These are phyloP conservation scores for Agrochola macilenta DNA, from an alignment of 2,888 invertebrate species.

Conservation along the genomic window DNA sequence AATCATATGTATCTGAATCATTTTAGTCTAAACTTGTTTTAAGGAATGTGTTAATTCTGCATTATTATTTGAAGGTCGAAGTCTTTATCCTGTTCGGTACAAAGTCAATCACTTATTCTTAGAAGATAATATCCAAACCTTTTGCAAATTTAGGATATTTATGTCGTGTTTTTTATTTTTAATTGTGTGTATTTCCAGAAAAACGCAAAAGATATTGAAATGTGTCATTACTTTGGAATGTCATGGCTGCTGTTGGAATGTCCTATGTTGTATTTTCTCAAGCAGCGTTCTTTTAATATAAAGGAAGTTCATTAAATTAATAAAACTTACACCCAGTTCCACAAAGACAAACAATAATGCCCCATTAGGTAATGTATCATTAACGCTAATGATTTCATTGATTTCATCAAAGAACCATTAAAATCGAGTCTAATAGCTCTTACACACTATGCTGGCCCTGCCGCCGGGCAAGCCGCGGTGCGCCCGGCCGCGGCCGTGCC, in stretches of 20 bases:
- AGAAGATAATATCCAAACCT: slow-evolving; percentile 36
- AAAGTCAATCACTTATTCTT: slow-evolving; percentile 48
- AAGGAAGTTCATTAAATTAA: background rate
- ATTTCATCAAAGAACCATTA: too few species aligned
- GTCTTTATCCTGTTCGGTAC: slow-evolving; percentile 53
- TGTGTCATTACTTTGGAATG: background rate
- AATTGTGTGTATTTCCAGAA: slow-evolving; percentile 21
- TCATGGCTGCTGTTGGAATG: background rate
- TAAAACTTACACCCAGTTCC: too few species aligned
- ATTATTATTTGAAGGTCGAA: slow-evolving; percentile 53
- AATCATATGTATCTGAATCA: slow-evolving; percentile 63
- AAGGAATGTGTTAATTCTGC: slow-evolving; percentile 39
- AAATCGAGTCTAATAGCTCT: too few species aligned
- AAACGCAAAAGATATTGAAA: background rate
- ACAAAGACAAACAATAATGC: too few species aligned
- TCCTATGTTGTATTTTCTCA: background rate
- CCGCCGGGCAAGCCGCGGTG: too few species aligned
- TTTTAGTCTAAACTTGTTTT: slow-evolving; percentile 38
- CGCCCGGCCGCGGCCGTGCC: too few species aligned
- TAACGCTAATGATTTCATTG: too few species aligned
- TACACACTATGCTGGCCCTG: too few species aligned
- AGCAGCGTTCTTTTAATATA: background rate
- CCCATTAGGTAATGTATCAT: too few species aligned
- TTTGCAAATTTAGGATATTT: slow-evolving; percentile 3
- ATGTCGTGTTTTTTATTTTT: slow-evolving; percentile 1